phyloP scores from a whole-genome alignment of 1,140 invertebrate species.

The Drosophila triauraria region DNA sequence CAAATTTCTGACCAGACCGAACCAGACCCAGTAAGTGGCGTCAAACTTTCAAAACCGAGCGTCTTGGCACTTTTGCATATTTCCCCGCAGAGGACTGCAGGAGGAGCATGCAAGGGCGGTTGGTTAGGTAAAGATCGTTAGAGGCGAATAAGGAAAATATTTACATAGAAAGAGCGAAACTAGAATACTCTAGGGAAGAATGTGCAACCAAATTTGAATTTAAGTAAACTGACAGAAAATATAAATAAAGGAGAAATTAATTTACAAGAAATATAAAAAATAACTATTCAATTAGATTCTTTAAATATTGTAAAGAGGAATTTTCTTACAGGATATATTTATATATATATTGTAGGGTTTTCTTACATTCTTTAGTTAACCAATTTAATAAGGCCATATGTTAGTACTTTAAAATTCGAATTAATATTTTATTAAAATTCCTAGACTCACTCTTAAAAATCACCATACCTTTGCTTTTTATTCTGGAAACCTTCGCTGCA shows the following conservation, averaged over 20 bases:
- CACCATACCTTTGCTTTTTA: neutral
- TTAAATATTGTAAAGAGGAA: no score
- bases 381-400: no score
- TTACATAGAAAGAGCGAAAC: neutral
- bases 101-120: slow-evolving; percentile 40
- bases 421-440: no score
- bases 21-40: slow-evolving; percentile 58
- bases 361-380: no score
- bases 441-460: neutral
- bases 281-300: no score
- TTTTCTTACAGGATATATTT: no score
- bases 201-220: no score
- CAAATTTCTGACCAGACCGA: slow-evolving; percentile 75
- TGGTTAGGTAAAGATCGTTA: slow-evolving; percentile 27
- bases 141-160: neutral
- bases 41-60: slow-evolving; percentile 68
- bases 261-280: neutral
- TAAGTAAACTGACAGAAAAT: neutral
- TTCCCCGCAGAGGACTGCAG: slow-evolving; percentile 57
- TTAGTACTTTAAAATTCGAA: no score
- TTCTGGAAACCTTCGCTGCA: neutral
- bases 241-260: neutral
- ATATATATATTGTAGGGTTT: no score
- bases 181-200: slow-evolving; percentile 5
- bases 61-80: slow-evolving; percentile 81